Base-by-base conservation (phyloP, 1,140 invertebrate genomes). In the Listronotus oregonensis region DNA sequence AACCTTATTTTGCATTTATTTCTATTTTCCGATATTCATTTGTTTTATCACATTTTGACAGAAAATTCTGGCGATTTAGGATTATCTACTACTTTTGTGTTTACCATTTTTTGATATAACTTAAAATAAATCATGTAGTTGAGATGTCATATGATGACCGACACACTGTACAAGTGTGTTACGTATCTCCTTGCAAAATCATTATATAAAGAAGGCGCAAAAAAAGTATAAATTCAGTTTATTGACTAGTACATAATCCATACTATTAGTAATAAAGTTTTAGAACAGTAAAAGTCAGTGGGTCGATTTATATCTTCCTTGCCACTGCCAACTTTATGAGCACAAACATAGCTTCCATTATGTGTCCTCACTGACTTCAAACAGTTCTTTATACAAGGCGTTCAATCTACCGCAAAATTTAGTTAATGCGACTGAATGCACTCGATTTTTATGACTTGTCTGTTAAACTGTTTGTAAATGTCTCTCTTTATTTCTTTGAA, bases 251-350 rank as follows among this genome's bases (percentile, higher is more conserved):
- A 37, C 34, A 55, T 51, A 51, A 51, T 51, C 12, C 31, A 67
- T 39, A 27, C 43, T 62, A 67, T 51, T 58, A 62, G 58, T 59
- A 62, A 56, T 59, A 67, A 59, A 57, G 65, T 62, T 67, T 40
- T 59, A 46, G 68, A 42, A 62, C 66, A 64, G 65, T 70, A 67
- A 70, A 70, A 70, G 68, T 70, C 68, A 67, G 54, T 64, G 68
- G 65, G 34, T 61, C 68, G 65, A 70, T 70, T 70, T 70, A 70
- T 70, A 70, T 67, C 68, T 70, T 70, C 68, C 68, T 70, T 40
- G 56, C 59, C 60, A 67, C 68, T 51, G 40, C 57, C 51, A 44
- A 58, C 39, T 67, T 67, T 66, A 67, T 47, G 65, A 62, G 51
- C 54, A 54, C 58, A 56, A 49, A 62, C 65, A 62, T 62, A 62